Base-by-base conservation (phyloP, 2,888 invertebrate species). In the Macaria notata region DNA sequence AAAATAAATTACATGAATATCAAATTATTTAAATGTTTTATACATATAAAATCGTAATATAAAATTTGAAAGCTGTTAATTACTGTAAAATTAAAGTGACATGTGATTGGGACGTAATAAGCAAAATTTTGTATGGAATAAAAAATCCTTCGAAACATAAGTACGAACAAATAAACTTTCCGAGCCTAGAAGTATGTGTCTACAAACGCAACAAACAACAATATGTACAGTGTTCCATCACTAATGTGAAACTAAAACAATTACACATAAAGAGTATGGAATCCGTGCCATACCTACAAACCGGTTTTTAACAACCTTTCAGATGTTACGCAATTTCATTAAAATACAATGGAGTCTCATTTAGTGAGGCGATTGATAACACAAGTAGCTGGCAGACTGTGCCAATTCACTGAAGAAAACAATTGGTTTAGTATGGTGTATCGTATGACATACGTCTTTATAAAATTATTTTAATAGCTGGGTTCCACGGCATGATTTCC, bases 321-420 rank as follows among this genome's bases (percentile, higher is more conserved):
- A 36, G 33, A 51, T 33, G 60, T 66, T 63, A 65, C 58, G 62
- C 60, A 63, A 67, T 54, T 54, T 43, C 51, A 62, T 56, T 60
- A 50, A 57, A 54, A 57, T 56, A 61, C 61, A 61, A 61, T 61
- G 53, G 60, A 42, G 30, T 48, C 49, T 52, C 39, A 45, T 54
- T 51, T 36, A 43, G 45, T 43, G 54, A 48, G 54, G 41, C 41
- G 48, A 49, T 54, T 56, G 62, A 49, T 56, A 46, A 47, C 44
- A 47, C 53, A 38, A 54, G 50, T 52, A 54, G 50, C 57, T 53
- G 42, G 46, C 43, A 52, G 47, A 33, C 48, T 60, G 57, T 53
- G 62, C 59, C 56, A 63, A 63, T 59, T 59, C 43, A 57, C 46
- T 52, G 44, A 31, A 46, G 48, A 51, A 54, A 52, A 48, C 51